Base-by-base conservation (phyloP, 2,888 invertebrate species). In the Chelonus formosanus region DNA sequence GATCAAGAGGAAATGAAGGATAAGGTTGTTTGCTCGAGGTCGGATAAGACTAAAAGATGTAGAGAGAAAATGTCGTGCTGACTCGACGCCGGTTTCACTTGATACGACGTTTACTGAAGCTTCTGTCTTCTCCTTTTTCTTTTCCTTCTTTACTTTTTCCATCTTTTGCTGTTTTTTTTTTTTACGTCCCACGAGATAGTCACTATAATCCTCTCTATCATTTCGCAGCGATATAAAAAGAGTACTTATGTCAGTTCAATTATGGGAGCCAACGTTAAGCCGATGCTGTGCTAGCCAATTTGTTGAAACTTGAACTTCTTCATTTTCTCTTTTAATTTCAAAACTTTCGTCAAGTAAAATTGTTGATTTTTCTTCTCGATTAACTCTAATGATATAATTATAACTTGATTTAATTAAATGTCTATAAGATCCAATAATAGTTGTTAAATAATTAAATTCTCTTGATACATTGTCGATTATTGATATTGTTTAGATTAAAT, bases 191-290 rank as follows among this genome's bases (percentile, higher is more conserved):
- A 69, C 61, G 78, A 76, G 79, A 77, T 77, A 70, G 69, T 53
- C 54, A 65, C 76, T 45, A 72, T 80, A 79, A 80, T 80, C 81
- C 78, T 76, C 79, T 80, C 77, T 76, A 79, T 80, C 79, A 78
- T 80, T 79, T 78, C 78, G 71, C 75, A 73, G 74, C 76, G 73
- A 78, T 78, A 79, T 76, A 75, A 79, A 78, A 78, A 77, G 76
- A 78, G 76, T 78, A 78, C 79, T 80, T 79, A 80, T 75, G 74
- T 71, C 74, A 67, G 74, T 74, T 74, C 74, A 75, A 76, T 76
- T 75, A 75, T 69, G 68, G 58, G 67, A 70, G 68, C 68, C 63
- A 68, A 48, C 69, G 66, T 54, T 71, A 70, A 70, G 71, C 70
- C 66, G 59, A 40, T 40, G 40, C 40, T 40, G 40, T 40, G 40